These are phyloP conservation scores for Deilephila elpenor DNA, from an alignment of 2,888 invertebrate genomes.

Conservation along the genomic window DNA sequence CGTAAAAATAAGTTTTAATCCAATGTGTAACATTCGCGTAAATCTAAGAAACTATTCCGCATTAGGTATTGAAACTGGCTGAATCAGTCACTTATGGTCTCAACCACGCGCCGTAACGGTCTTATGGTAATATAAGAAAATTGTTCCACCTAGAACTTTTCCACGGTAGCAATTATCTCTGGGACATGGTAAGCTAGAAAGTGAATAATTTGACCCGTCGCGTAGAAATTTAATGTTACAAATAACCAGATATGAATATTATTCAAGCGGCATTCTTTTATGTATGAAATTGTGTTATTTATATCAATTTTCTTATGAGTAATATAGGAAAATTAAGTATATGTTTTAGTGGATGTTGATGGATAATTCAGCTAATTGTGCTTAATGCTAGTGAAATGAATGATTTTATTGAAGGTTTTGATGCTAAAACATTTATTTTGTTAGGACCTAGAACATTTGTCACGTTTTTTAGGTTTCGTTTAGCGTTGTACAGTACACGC, in stretches of 20 bases:
- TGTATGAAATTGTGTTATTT: not conserved
- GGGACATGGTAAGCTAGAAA: constrained; percentile 10
- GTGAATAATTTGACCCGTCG: constrained; percentile 20
- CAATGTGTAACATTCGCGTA: too few relatives aligned
- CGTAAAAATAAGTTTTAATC: too few relatives aligned
- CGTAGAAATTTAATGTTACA: constrained; percentile 16
- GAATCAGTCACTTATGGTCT: not conserved
- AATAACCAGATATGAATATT: constrained; percentile 8
- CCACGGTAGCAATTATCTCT: constrained; percentile 5
- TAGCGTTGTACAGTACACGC: too few relatives aligned
- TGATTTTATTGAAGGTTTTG: too few relatives aligned
- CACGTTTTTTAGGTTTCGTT: too few relatives aligned
- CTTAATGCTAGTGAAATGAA: too few relatives aligned
- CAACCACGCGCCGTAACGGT: not conserved
- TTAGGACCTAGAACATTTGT: too few relatives aligned
- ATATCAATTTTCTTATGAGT: constrained; percentile 2
- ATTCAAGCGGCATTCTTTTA: not conserved
- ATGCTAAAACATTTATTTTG: too few relatives aligned
- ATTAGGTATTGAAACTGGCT: not conserved
- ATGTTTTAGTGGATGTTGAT: not conserved
- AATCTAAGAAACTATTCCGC: too few relatives aligned
- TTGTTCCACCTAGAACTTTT: not conserved
- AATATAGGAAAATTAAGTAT: not conserved
- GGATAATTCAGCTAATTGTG: too few relatives aligned
- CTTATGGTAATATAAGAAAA: constrained; percentile 18